Base-by-base conservation (phyloP, 30 jellyfish, hydroid and myxozoan genomes). In the Aurelia aurita complex sp. Pacific region DNA sequence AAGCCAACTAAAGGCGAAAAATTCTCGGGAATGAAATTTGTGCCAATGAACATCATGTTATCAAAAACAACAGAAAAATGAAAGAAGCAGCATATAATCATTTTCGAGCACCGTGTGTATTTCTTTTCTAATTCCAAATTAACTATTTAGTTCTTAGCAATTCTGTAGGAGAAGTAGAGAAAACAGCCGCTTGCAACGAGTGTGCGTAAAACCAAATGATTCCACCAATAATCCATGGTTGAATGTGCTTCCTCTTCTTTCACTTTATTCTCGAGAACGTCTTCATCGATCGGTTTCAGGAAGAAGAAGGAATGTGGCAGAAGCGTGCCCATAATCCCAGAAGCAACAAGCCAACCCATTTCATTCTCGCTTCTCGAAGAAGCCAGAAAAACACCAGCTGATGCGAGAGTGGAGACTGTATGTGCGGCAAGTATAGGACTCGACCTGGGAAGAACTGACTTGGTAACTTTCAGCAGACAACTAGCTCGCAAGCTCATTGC, bases 121-220 rank as follows among this genome's bases (percentile, higher is more conserved):
- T 33, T 69, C 42, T 14, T 11, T 69, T 38, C 13, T 8, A 43
- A 69, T 19, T 10, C 64, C 50, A 38, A 38, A 38, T 43, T 43
- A 1, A 70, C 1, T 3, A 13, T 29, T 70, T 18, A 82, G 64
- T 82, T 73, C 61, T 19, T 71, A 1, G 91, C 91, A 69, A 82
- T 35, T 33, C 16, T 23, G 46, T 82, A 82, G 15, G 91, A 16
- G 59, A 69, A 65, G 73, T 6, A 69, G 18, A 82, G 10, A 61
- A 82, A 82, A 34, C 71, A 59, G 17, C 91, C 91, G 50, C 85
- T 71, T 73, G 85, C 91, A 70, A 76, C 85, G 73, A 71, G 67
- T 38, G 91, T 69, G 62, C 85, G 91, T 78, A 23, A 69, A 3
- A 64, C 29, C 62, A 69, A 79, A 72, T 69, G 73, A 14, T 71